phyloP scores from a whole-genome alignment of 92 coral and sea anemone species.

The Meandrina meandrites region DNA sequence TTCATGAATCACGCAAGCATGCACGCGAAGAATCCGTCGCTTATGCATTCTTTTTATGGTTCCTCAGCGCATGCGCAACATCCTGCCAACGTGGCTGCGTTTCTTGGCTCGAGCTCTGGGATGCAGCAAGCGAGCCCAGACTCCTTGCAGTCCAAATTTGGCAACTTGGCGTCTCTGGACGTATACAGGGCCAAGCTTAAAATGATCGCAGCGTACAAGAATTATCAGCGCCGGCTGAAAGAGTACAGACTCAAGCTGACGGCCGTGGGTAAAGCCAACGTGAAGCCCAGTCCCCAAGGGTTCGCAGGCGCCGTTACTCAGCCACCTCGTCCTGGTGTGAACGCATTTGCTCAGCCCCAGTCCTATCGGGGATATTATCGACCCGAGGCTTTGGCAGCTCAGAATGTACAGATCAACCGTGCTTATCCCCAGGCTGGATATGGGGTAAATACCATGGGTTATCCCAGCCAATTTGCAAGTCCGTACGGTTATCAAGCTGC shows the following conservation, averaged over 20 bases:
- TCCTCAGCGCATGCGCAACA: constrained; percentile 32
- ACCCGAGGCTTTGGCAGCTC: constrained; percentile 46
- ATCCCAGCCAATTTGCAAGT: constrained; percentile 29
- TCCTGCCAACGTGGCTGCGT: constrained; percentile 33
- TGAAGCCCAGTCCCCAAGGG: constrained; percentile 32
- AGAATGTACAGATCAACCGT: constrained; percentile 32
- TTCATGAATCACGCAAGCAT: constrained; percentile 31
- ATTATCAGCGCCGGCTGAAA: constrained; percentile 78
- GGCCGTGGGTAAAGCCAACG: constrained; percentile 31
- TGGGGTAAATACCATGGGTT: constrained; percentile 8
- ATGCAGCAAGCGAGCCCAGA: constrained; percentile 73
- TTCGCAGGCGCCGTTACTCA: constrained; percentile 33
- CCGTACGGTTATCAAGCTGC: constrained; percentile 30
- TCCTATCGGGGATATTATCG: constrained; percentile 37
- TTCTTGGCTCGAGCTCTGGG: constrained; percentile 24
- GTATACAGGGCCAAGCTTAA: constrained; percentile 76
- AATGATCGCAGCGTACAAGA: constrained; percentile 91
- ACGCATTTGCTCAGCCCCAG: constrained; percentile 48
- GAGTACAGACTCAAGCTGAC: constrained; percentile 69
- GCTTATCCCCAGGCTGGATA: constrained; percentile 38
- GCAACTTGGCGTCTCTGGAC: constrained; percentile 76
- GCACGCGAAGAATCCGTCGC: constrained; percentile 44
- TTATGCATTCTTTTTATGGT: constrained; percentile 39
- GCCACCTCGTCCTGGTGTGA: constrained; percentile 51
- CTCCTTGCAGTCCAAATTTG: constrained; percentile 75